A percentile compares a stretch with the other conserved stretches of the same genome.
phyloP scores from a whole-genome alignment of 2,888 invertebrate species.

The Lasioglossum marginatum region DNA sequence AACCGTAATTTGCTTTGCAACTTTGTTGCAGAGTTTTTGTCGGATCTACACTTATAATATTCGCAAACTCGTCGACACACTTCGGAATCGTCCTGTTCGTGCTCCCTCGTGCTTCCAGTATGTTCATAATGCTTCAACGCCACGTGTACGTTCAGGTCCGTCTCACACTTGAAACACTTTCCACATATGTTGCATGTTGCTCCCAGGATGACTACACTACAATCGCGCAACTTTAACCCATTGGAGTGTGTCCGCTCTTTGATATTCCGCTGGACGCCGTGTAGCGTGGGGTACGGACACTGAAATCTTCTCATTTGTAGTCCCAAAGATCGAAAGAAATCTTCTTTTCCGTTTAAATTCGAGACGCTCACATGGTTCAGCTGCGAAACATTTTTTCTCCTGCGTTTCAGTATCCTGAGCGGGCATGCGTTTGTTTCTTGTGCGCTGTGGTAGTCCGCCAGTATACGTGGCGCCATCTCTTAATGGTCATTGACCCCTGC shows the following conservation, averaged over 20 bases:
- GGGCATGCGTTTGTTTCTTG: slow-evolving; percentile 33
- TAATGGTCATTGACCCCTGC: slow-evolving; percentile 21
- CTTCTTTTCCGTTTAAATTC: slow-evolving; percentile 50
- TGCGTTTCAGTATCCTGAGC: slow-evolving; percentile 31
- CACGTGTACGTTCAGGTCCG: slow-evolving; percentile 66
- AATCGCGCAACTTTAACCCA: slow-evolving; percentile 62
- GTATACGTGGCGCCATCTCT: slow-evolving; percentile 60
- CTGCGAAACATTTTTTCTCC: slow-evolving; percentile 9
- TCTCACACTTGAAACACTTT: slow-evolving; percentile 72
- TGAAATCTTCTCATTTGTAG: slow-evolving; percentile 48
- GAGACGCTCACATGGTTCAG: background rate
- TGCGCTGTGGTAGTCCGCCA: slow-evolving; percentile 9
- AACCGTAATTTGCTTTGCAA: slow-evolving; percentile 33
- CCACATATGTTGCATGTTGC: slow-evolving; percentile 71
- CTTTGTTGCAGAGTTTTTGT: background rate
- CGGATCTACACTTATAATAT: background rate
- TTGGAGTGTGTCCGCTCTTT: slow-evolving; percentile 17
- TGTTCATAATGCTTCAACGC: slow-evolving; percentile 53
- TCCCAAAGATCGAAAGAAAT: slow-evolving; percentile 65
- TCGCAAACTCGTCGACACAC: background rate
- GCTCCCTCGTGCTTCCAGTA: background rate
- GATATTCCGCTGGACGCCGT: background rate
- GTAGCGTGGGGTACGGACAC: background rate
- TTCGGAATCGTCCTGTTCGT: background rate
- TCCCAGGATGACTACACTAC: slow-evolving; percentile 71